phyloP scores from a whole-genome alignment of 2,888 invertebrate genomes.

The Bedellia somnulentella region DNA sequence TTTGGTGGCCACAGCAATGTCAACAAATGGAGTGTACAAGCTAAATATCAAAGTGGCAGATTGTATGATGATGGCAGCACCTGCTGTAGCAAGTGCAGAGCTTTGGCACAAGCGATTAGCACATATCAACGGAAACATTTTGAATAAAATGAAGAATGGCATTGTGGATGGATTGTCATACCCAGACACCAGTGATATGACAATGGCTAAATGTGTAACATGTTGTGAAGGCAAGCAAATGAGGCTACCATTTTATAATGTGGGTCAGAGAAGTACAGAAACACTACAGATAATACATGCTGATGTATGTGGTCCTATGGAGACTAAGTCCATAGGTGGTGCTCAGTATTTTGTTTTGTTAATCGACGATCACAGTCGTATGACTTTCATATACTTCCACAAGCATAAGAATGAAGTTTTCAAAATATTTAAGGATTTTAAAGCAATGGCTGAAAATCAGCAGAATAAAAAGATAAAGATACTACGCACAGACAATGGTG shows the following conservation, averaged over 20 bases:
- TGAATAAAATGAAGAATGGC: conserved; percentile 3
- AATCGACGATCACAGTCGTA: conserved; percentile 3
- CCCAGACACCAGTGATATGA: conserved; percentile 1
- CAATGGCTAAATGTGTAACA: conserved; percentile 5
- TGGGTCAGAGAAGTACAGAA: not conserved
- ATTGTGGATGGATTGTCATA: conserved; percentile 1
- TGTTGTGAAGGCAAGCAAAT: conserved; percentile 9
- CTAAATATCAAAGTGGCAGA: not conserved
- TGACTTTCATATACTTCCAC: conserved; percentile 5
- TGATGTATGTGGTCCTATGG: conserved; percentile 9
- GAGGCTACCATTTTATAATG: not conserved
- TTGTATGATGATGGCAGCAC: conserved; percentile 1
- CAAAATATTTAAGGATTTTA: conserved; percentile 7
- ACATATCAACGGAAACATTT: conserved; percentile 1
- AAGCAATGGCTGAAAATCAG: conserved; percentile 10
- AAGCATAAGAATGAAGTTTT: conserved; percentile 6
- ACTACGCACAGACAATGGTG: conserved; percentile 10
- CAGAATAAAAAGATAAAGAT: conserved; percentile 9
- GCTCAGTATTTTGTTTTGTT: conserved; percentile 2
- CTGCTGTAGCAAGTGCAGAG: not conserved
- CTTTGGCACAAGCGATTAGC: conserved; percentile 3
- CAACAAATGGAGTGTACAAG: conserved; percentile 5
- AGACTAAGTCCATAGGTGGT: not conserved
- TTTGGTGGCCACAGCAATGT: conserved; percentile 5
- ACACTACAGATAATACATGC: conserved; percentile 2